Conservation (phyloP, 2,888 invertebrate genomes). For the Phania funesta region DNA sequence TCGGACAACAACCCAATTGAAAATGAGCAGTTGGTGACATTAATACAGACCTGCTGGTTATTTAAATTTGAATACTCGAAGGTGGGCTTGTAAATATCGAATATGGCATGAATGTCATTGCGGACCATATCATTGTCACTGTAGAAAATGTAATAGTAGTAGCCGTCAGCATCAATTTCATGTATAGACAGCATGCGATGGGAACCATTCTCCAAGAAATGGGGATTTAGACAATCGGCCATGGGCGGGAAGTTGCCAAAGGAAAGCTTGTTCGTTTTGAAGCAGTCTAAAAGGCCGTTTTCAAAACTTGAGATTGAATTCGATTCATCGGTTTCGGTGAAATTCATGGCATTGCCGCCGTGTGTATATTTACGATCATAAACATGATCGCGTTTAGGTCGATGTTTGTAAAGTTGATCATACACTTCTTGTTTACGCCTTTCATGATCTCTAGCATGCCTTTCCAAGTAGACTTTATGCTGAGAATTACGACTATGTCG, state of each 20-base stretch:
- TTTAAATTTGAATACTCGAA: conserved; percentile 85
- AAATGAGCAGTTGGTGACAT: conserved; percentile 89
- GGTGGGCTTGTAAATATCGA: conserved; percentile 92
- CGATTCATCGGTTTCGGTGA: conserved; percentile 82
- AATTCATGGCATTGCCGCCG: conserved; percentile 86
- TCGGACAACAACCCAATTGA: conserved; percentile 86
- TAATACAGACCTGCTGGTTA: conserved; percentile 84
- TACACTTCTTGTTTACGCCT: conserved; percentile 70
- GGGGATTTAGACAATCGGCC: conserved; percentile 85
- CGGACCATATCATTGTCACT: conserved; percentile 90
- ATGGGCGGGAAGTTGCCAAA: conserved; percentile 87
- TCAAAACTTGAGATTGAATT: conserved; percentile 92
- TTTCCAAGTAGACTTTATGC: too few species aligned
- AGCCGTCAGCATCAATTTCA: conserved; percentile 88
- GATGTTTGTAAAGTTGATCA: conserved; percentile 74
- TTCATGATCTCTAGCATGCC: conserved; percentile 13
- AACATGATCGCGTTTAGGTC: conserved; percentile 80
- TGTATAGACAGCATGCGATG: conserved; percentile 85
- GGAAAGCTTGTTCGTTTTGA: conserved; percentile 87
- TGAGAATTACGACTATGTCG: conserved; percentile 19
- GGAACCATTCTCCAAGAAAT: conserved; percentile 85
- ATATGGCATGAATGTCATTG: conserved; percentile 91
- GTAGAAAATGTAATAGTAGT: conserved; percentile 94
- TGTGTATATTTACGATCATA: conserved; percentile 88
- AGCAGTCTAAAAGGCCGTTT: conserved; percentile 87